These are phyloP conservation scores for Actinernus sp. DNA, from an alignment of 92 coral and sea anemone species.

Conservation along the genomic window DNA sequence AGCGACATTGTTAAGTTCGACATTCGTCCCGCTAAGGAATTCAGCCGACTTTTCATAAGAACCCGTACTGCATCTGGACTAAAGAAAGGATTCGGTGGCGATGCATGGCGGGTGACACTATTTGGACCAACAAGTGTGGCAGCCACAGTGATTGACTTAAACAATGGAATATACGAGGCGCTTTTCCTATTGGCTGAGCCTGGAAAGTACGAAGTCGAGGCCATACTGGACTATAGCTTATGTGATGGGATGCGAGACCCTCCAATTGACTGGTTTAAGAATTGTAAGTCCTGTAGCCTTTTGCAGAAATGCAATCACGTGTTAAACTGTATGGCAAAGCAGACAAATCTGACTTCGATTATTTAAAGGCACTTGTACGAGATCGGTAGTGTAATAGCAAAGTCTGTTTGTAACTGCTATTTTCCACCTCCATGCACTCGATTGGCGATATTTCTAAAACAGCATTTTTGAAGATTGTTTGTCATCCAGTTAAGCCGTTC, in stretches of 20 bases:
- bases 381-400: too few relatives aligned
- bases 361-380: too few relatives aligned
- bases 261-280: conserved; percentile 73
- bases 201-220: conserved; percentile 48
- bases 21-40: conserved; percentile 73
- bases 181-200: conserved; percentile 72
- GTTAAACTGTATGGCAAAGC: not conserved
- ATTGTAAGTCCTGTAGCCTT: conserved; percentile 27
- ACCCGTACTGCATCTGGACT: conserved; percentile 44
- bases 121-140: conserved; percentile 60
- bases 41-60: conserved; percentile 67
- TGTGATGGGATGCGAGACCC: conserved; percentile 84
- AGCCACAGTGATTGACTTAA: conserved; percentile 73
- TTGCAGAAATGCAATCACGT: not conserved
- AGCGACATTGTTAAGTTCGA: conserved; percentile 44
- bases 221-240: conserved; percentile 68
- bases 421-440: not conserved
- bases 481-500: too few relatives aligned
- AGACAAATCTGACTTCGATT: too few relatives aligned
- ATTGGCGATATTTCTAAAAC: too few relatives aligned
- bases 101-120: conserved; percentile 76
- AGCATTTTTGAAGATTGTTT: too few relatives aligned
- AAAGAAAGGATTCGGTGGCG: conserved; percentile 68
- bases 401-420: too few relatives aligned
- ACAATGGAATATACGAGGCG: conserved; percentile 82